These are phyloP conservation scores for Meandrusa payeni DNA, from an alignment of 2,888 invertebrate genomes.

Conservation along the genomic window DNA sequence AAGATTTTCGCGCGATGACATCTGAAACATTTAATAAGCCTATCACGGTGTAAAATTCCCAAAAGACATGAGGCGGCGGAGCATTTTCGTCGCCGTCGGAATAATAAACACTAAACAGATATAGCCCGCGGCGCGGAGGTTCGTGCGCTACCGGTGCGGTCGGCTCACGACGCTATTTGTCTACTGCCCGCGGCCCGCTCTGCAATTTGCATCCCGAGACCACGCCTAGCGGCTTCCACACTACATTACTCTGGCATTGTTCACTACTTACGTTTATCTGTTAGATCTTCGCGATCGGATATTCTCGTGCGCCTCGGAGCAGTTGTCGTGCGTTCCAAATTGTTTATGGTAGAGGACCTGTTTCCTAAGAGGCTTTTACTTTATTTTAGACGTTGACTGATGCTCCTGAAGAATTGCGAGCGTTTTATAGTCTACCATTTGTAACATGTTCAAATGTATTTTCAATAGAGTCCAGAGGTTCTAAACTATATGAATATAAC, in stretches of 20 bases:
- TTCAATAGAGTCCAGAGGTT: too few species aligned
- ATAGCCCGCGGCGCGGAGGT: constrained; percentile 38
- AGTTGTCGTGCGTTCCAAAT: constrained; percentile 12
- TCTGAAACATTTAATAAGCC: constrained; percentile 5
- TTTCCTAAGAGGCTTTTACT: not conserved
- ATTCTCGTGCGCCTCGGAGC: constrained; percentile 8
- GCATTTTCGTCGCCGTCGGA: constrained; percentile 37
- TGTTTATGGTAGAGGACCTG: constrained; percentile 7
- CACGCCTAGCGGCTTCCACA: constrained; percentile 72
- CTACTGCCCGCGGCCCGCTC: constrained; percentile 56
- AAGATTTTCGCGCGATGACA: constrained; percentile 6
- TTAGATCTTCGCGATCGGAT: constrained; percentile 13
- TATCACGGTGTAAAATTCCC: constrained; percentile 17
- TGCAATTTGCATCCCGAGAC: constrained; percentile 70
- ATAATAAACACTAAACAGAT: constrained; percentile 38
- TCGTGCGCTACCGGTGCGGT: constrained; percentile 76
- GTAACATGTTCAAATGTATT: too few species aligned
- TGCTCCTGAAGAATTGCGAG: not conserved
- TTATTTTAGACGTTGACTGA: not conserved
- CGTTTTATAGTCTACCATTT: too few species aligned
- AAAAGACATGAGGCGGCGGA: constrained; percentile 15
- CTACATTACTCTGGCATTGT: constrained; percentile 32
- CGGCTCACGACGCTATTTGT: constrained; percentile 72
- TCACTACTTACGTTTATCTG: constrained; percentile 16
- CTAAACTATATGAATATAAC: too few species aligned